Conservation (phyloP, 1,140 invertebrate genomes). For the Cydia amplana region DNA sequence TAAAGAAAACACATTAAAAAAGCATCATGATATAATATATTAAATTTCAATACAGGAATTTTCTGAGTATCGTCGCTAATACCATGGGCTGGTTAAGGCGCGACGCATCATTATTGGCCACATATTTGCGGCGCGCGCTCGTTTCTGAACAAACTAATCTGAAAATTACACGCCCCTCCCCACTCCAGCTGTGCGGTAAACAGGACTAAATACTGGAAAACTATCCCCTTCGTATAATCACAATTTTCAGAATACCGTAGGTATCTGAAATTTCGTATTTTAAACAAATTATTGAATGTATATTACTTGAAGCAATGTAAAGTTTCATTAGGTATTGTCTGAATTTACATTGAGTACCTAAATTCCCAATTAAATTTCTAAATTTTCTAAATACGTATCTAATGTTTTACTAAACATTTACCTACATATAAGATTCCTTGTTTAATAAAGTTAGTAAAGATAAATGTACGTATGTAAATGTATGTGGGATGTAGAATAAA, state of each 20-base stretch:
- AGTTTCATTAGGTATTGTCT: no score
- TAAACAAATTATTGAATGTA: background rate
- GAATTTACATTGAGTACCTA: no score
- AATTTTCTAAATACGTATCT: no score
- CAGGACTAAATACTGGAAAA: slow-evolving; percentile 65
- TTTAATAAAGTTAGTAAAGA: no score
- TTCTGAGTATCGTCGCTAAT: background rate
- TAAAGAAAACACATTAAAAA: background rate
- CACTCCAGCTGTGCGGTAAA: slow-evolving; percentile 45
- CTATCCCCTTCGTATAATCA: slow-evolving; percentile 35
- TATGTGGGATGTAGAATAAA: no score
- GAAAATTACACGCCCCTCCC: slow-evolving; percentile 67
- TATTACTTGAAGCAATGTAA: no score
- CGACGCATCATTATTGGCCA: slow-evolving; percentile 59
- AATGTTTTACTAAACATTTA: no score
- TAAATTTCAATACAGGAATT: slow-evolving; percentile 9
- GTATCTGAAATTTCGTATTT: background rate
- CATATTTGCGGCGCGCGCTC: slow-evolving; percentile 64
- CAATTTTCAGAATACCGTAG: background rate
- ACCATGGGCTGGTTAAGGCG: slow-evolving; percentile 21
- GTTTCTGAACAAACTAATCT: slow-evolving; percentile 76
- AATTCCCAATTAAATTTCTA: no score
- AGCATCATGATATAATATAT: background rate
- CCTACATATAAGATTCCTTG: no score
- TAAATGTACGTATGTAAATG: no score